Evolutionary conservation across 2,797 vertebrate genomes (phyloP).

Genomic region (Chlorospingus semifuscus): DNA sequence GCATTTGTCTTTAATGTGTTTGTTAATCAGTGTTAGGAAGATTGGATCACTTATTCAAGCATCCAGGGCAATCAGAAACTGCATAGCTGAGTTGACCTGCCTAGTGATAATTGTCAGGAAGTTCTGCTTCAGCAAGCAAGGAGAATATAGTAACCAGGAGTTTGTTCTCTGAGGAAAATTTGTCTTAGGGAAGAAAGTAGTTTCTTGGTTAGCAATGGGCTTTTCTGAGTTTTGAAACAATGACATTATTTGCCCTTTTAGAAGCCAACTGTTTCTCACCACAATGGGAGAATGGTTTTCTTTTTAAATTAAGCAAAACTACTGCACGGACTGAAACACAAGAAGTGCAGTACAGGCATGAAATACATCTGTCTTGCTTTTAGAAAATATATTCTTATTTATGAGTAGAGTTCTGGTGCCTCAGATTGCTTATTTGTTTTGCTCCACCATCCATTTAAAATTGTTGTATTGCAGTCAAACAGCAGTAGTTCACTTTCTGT

Average conservation of each 20-base stretch:
- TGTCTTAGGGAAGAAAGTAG: background rate
- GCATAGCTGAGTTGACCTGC: constrained; percentile 13
- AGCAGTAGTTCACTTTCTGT: background rate
- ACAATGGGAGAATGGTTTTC: background rate
- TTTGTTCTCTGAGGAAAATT: background rate
- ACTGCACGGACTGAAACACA: background rate
- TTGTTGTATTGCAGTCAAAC: background rate
- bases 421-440: background rate
- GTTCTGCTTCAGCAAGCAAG: constrained; percentile 51
- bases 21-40: background rate
- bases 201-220: background rate
- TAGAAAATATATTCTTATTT: background rate
- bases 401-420: background rate
- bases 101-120: constrained; percentile 41
- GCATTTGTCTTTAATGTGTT: background rate
- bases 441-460: background rate
- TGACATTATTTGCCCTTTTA: background rate
- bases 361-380: background rate
- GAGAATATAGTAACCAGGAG: constrained; percentile 21
- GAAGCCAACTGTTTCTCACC: background rate
- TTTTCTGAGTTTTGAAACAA: background rate
- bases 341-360: background rate
- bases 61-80: constrained; percentile 21
- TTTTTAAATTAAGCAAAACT: background rate
- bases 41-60: constrained; percentile 21